These are phyloP conservation scores for Rhynchomys soricoides DNA, from an alignment of 2,113 vertebrate species.

Conservation along the genomic window DNA sequence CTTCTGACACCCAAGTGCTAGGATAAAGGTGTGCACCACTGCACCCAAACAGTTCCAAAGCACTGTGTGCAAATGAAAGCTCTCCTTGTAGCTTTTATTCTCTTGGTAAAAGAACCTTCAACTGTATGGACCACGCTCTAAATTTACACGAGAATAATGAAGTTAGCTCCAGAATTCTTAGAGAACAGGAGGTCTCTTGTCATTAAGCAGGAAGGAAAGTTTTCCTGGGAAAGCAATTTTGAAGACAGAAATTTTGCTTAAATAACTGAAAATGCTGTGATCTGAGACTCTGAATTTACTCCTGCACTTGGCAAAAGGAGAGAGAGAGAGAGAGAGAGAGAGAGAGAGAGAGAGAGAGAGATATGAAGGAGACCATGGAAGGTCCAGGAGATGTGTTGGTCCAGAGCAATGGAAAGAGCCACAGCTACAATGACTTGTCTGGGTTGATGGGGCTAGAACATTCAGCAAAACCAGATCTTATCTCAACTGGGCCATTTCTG, in stretches of 20 bases:
- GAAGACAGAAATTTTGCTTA: background rate
- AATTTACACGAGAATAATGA: background rate
- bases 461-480: background rate
- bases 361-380: background rate
- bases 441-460: background rate
- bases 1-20: background rate
- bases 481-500: background rate
- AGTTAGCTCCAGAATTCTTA: background rate
- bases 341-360: too few relatives aligned
- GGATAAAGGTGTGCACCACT: background rate
- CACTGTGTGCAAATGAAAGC: background rate
- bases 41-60: background rate
- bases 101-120: background rate
- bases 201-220: background rate
- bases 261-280: background rate
- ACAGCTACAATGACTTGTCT: background rate
- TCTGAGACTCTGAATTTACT: background rate
- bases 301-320: background rate
- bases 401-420: background rate
- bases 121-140: background rate
- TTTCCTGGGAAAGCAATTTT: background rate
- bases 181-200: background rate
- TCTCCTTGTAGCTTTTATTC: background rate
- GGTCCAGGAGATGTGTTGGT: background rate
- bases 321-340: too few relatives aligned